These are phyloP conservation scores for Patiria pectinifera DNA, from an alignment of 53 echinoderm and acorn worm genomes.

Conservation along the genomic window DNA sequence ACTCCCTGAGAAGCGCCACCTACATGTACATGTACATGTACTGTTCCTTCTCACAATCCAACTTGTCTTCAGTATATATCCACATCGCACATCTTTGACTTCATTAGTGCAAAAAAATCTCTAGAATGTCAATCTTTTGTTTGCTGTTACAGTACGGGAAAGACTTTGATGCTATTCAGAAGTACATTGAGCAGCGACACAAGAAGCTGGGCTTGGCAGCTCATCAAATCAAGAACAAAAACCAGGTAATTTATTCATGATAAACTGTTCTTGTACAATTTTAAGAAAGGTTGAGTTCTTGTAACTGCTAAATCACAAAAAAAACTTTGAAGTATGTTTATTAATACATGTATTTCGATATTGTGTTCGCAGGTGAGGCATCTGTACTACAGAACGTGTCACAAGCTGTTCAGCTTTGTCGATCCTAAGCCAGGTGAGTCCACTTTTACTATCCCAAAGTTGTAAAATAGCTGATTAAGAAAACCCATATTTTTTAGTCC, in stretches of 20 bases:
- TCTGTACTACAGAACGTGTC: slow-evolving; percentile 92
- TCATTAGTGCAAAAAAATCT: background rate
- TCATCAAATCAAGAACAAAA: slow-evolving; percentile 89
- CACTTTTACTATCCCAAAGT: background rate
- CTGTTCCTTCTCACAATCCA: too few relatives aligned
- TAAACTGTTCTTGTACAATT: too few relatives aligned
- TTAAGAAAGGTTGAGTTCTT: background rate
- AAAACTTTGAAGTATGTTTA: background rate
- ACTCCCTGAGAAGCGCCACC: too few relatives aligned
- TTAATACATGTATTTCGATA: background rate
- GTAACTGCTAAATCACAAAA: background rate
- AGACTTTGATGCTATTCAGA: slow-evolving; percentile 96
- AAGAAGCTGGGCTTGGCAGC: slow-evolving; percentile 85
- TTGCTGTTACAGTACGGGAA: slow-evolving; percentile 79
- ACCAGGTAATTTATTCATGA: slow-evolving; percentile 71
- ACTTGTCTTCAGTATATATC: background rate
- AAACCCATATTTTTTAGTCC: too few relatives aligned
- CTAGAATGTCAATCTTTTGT: background rate
- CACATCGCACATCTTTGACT: background rate
- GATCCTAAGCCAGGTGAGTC: slow-evolving; percentile 80
- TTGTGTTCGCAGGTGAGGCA: slow-evolving; percentile 77
- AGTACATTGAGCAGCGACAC: slow-evolving; percentile 89
- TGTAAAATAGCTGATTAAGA: background rate
- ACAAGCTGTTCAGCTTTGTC: slow-evolving; percentile 91
- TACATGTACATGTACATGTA: too few relatives aligned